A percentile compares a stretch with the other conserved stretches of the same genome.
These are phyloP conservation scores for Drosophila hamatofila DNA, from an alignment of 2,888 invertebrate genomes.

Conservation along the genomic window DNA sequence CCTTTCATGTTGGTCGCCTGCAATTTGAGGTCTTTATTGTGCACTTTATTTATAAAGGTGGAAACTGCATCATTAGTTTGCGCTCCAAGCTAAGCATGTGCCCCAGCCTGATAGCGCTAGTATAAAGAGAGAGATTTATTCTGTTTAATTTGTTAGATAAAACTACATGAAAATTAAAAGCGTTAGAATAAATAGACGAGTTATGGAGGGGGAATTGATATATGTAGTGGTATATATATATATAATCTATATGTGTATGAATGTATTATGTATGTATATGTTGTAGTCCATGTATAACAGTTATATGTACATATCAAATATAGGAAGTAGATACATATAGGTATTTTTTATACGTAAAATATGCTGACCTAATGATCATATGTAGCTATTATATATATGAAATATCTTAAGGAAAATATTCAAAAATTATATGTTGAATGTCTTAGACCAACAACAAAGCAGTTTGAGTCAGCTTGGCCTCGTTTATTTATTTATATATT, in stretches of 20 bases:
- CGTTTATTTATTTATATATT: too few relatives aligned
- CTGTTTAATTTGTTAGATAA: constrained; percentile 27
- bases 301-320: too few relatives aligned
- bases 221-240: background rate
- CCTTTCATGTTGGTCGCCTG: constrained; percentile 65
- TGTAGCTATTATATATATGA: too few relatives aligned
- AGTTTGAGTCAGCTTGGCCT: too few relatives aligned
- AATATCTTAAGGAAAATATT: too few relatives aligned
- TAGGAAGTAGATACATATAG: too few relatives aligned
- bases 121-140: constrained; percentile 18
- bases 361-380: too few relatives aligned
- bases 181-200: background rate
- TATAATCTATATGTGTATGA: background rate
- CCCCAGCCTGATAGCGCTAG: constrained; percentile 14
- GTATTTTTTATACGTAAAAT: too few relatives aligned
- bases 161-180: constrained; percentile 2
- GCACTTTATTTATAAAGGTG: constrained; percentile 65
- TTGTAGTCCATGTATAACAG: too few relatives aligned
- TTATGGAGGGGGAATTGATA: background rate
- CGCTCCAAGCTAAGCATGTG: constrained; percentile 32
- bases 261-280: too few relatives aligned
- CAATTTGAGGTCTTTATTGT: constrained; percentile 77
- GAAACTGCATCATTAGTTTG: constrained; percentile 59
- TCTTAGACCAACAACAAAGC: too few relatives aligned
- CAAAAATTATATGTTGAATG: too few relatives aligned